Conservation (phyloP, 2,888 invertebrate genomes). For the Idaea straminata region DNA sequence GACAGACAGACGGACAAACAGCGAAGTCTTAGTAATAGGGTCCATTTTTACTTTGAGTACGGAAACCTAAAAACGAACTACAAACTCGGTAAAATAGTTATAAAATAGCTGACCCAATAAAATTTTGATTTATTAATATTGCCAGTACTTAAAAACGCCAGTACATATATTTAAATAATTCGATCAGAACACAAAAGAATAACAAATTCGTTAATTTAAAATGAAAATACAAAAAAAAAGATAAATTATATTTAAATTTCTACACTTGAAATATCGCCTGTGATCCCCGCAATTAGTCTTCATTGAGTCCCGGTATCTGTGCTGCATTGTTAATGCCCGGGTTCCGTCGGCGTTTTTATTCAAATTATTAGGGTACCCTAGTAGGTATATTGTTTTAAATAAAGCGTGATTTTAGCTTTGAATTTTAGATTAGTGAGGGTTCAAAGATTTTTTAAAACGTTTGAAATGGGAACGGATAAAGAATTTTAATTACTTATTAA, state of each 20-base stretch:
- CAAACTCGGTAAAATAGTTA: no score
- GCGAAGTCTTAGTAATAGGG: no score
- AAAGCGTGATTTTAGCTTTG: background rate
- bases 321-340: conserved; percentile 39
- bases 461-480: background rate
- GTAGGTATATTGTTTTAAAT: conserved; percentile 15
- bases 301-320: conserved; percentile 36
- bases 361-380: conserved; percentile 10
- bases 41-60: no score
- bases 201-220: conserved; percentile 3
- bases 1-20: no score
- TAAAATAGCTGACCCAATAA: background rate
- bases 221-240: conserved; percentile 3
- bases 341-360: conserved; percentile 12
- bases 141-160: no score
- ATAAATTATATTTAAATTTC: conserved; percentile 16
- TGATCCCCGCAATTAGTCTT: conserved; percentile 46
- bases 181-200: background rate
- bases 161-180: background rate
- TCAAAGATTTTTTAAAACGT: background rate
- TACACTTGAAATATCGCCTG: conserved; percentile 17
- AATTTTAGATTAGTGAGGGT: background rate
- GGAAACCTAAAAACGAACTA: no score
- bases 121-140: no score
- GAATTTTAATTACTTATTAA: background rate